Evolutionary conservation across 2,113 vertebrate genomes (phyloP), one percentile per base, ranked within the genome.

Genomic region (Leptobrachium leishanense): DNA sequence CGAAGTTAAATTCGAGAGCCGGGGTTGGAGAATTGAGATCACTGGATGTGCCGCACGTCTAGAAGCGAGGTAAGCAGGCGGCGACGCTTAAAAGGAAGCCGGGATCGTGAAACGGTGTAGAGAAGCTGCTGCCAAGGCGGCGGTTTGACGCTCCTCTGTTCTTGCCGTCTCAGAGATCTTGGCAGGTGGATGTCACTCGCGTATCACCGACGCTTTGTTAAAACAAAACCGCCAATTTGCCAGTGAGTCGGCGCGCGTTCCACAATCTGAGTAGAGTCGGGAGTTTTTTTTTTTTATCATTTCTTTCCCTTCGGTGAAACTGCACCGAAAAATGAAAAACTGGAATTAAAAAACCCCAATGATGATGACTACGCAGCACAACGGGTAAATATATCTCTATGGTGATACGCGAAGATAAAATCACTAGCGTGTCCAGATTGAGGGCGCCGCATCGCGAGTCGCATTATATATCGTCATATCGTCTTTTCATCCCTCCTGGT

Each of bases 121-220:
- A 54, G 39, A 68, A 15, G 42, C 20, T 31, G 71, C 46, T 59
- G 62, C 62, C 6, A 20, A 64, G 62, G n/a, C 62, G 9, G 62
- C 62, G 8, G 46, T 4, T 39, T 64, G 62, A 64, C 62, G 39
- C 20, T 6, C 20, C 9, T 20, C 20, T 64, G 10, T 64, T 64
- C 62, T 13, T 39, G 62, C 20, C 15, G 40, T 31, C 31, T 75
- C 65, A 43, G 8, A 13, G 40, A 68, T 43, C n/a, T 59, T 76
- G 75, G 50, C 75, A 68, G 65, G 65, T 59, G 12, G 6, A 2
- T 59, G 75, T 59, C 65, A 31, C 11, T 31, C 31, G 54, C 41
- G 39, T 39, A 57, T 59, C 46, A 59, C 41, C 66, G 3, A 8
- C 39, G 39, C 74, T 76, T 76, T 76, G 74, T 76, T 67, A 76